Evolutionary conservation across 2,888 invertebrate species (phyloP), one percentile per base, ranked within the genome.

Genomic region (Drosophila mettleri): DNA sequence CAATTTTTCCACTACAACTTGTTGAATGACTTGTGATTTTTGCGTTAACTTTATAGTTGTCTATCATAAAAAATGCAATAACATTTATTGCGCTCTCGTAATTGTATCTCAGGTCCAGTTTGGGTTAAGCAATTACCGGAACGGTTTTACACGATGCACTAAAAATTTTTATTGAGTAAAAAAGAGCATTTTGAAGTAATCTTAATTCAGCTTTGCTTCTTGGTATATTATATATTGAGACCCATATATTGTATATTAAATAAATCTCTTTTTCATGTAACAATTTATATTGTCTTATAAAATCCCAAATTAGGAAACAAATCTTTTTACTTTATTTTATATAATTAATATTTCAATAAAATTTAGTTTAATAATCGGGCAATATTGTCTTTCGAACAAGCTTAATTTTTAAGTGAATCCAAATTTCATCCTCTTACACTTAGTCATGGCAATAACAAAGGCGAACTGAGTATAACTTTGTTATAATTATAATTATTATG

Each of bases 371-470:
- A n/a, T n/a, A n/a, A n/a, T n/a, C n/a, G n/a, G n/a, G n/a, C n/a
- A n/a, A n/a, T n/a, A n/a, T n/a, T n/a, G n/a, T 18, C 57, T 52
- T 57, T 18, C 16, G 14, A 9, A 9, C 12, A 52, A n/a, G 14
- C 29, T 46, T 9, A 29, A 24, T 38, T 52, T 36, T 41, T 22
- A 18, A 45, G 29, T 55, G 14, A 31, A 41, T 5, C 43, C n/a
- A 43, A 43, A 43, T 9, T 34, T 55, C 46, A 16, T 34, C 22
- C 33, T 22, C 31, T 36, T 3, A 22, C 14, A 16, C 33, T 62
- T 38, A 45, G 38, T 52, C 58, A 73, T 48, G 43, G 20, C 55
- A 34, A 36, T 52, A 45, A 38, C 22, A 58, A 29, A 60, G n/a
- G n/a, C n/a, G n/a, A n/a, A n/a, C n/a, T n/a, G n/a, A n/a, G n/a